phyloP scores from a whole-genome alignment of 2,888 invertebrate species.

The Thereva unica region DNA sequence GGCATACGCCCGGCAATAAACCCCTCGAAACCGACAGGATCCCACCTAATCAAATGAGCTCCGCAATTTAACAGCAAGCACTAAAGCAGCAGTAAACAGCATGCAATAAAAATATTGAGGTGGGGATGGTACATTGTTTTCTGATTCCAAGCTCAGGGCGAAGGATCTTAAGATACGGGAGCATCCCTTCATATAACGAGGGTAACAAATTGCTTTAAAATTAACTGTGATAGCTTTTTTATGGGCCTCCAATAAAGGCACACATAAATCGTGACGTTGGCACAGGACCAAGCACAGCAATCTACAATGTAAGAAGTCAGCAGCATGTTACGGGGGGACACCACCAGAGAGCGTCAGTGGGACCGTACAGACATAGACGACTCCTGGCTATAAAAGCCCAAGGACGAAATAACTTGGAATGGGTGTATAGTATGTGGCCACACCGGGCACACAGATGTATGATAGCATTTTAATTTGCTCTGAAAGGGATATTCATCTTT shows the following conservation, averaged over 20 bases:
- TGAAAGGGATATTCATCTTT: conserved; percentile 33
- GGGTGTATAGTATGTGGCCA: too few species aligned
- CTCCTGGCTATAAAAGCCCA: conserved; percentile 7
- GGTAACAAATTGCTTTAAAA: conserved; percentile 43
- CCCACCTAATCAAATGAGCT: conserved; percentile 10
- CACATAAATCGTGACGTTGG: conserved; percentile 39
- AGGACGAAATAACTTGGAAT: conserved; percentile 6
- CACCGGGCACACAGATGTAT: conserved; percentile 19
- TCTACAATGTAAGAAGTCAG: conserved; percentile 17
- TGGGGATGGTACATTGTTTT: conserved; percentile 26
- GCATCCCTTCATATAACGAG: conserved; percentile 19
- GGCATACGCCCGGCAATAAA: not conserved
- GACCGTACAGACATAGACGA: conserved; percentile 12
- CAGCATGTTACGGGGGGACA: conserved; percentile 18
- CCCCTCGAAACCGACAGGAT: not conserved
- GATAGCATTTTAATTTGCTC: conserved; percentile 33
- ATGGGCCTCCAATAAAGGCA: conserved; percentile 40
- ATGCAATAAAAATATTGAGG: conserved; percentile 8
- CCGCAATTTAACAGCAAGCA: conserved; percentile 13
- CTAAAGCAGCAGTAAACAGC: conserved; percentile 3
- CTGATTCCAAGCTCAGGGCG: conserved; percentile 10
- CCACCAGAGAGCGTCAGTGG: conserved; percentile 7
- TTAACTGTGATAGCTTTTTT: conserved; percentile 44
- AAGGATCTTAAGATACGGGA: not conserved
- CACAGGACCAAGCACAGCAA: conserved; percentile 14